These are phyloP conservation scores for Cyprinodon variegatus DNA, from an alignment of 2,113 vertebrate species.

Conservation along the genomic window DNA sequence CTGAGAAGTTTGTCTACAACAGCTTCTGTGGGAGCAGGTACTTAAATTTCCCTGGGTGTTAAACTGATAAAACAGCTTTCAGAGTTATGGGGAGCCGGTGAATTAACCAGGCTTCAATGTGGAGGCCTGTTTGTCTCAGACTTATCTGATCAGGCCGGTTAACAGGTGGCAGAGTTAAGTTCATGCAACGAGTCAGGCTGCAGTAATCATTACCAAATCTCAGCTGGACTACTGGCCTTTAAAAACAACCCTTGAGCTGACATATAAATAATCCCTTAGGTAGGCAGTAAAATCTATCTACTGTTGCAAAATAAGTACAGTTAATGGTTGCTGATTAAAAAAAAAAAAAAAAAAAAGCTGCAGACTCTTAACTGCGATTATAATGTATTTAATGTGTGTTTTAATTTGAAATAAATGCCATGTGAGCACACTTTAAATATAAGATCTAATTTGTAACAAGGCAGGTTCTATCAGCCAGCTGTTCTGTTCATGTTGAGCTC, in stretches of 20 bases:
- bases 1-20: slow-evolving; percentile 36
- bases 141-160: background rate
- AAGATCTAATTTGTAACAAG: slow-evolving; percentile 52
- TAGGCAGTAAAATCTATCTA: background rate
- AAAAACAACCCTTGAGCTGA: background rate
- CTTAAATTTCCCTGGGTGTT: background rate
- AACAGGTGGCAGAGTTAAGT: slow-evolving; percentile 28
- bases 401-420: background rate
- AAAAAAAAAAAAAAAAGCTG: background rate
- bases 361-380: too few species aligned
- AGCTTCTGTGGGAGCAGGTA: slow-evolving; percentile 39
- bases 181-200: background rate
- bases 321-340: too few species aligned
- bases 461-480: slow-evolving; percentile 43
- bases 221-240: background rate
- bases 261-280: background rate
- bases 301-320: background rate
- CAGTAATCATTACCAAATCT: background rate
- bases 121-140: slow-evolving; percentile 4
- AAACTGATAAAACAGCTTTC: background rate
- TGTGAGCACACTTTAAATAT: slow-evolving; percentile 34
- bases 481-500: background rate
- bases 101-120: background rate
- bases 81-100: background rate
- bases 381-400: background rate